phyloP scores from a whole-genome alignment of 2,797 vertebrate species.

The Rhinichthys osculus region DNA sequence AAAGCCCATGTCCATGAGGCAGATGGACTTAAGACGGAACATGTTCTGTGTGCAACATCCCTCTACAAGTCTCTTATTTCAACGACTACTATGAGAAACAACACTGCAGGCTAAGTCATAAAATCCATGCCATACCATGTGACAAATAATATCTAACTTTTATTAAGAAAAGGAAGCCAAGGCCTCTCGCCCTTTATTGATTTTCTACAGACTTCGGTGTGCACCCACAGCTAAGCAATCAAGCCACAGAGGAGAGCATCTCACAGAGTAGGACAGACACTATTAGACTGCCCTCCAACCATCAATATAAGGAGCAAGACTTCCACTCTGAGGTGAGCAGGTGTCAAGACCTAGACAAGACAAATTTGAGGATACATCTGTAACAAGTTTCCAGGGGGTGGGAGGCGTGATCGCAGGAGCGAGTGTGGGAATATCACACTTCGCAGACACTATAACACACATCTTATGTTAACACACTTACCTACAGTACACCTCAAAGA shows the following conservation, averaged over 20 bases:
- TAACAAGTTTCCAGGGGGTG: slow-evolving; percentile 58
- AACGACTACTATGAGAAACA: slow-evolving; percentile 88
- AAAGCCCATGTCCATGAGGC: slow-evolving; percentile 43
- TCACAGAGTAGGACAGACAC: slow-evolving; percentile 84
- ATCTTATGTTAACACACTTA: slow-evolving; percentile 22
- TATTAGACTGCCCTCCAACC: slow-evolving; percentile 79
- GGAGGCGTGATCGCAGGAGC: background rate
- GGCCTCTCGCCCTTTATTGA: slow-evolving; percentile 90
- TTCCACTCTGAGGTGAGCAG: slow-evolving; percentile 66
- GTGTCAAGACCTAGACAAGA: slow-evolving; percentile 77
- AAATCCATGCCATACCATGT: slow-evolving; percentile 88
- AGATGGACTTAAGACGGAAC: slow-evolving; percentile 86
- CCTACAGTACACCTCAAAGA: background rate
- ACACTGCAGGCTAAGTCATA: slow-evolving; percentile 90
- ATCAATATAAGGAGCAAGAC: slow-evolving; percentile 75
- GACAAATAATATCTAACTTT: slow-evolving; percentile 94
- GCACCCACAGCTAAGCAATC: slow-evolving; percentile 88
- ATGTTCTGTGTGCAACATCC: slow-evolving; percentile 87
- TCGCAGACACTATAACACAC: background rate
- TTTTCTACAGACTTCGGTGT: slow-evolving; percentile 90
- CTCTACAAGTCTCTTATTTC: slow-evolving; percentile 80
- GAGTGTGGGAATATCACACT: slow-evolving; percentile 11
- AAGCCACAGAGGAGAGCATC: slow-evolving; percentile 77
- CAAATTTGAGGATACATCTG: slow-evolving; percentile 71
- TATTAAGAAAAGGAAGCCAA: slow-evolving; percentile 93